Evolutionary conservation across 1,140 invertebrate genomes (phyloP).

Genomic region (Venustaconcha ellipsiformis): DNA sequence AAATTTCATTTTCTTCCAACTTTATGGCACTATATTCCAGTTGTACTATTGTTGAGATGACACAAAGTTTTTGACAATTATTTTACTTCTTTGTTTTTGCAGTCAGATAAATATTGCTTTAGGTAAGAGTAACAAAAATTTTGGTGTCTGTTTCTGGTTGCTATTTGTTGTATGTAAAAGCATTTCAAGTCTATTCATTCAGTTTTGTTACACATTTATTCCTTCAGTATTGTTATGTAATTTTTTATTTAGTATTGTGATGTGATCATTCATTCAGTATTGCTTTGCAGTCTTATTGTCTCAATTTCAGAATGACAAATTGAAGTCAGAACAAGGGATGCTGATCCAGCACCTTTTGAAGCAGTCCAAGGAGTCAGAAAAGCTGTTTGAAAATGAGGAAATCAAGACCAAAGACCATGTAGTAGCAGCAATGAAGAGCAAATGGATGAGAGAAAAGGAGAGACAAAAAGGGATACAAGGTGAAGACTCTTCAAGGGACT

Average conservation of each 20-base stretch:
- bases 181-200: not conserved
- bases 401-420: conserved; percentile 61
- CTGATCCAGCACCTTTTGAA: conserved; percentile 59
- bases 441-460: conserved; percentile 56
- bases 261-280: too few species aligned
- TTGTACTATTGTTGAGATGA: too few species aligned
- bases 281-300: conserved; percentile 8
- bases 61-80: too few species aligned
- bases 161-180: conserved; percentile 1
- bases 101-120: too few species aligned
- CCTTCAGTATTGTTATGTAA: too few species aligned
- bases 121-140: too few species aligned
- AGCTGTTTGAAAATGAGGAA: conserved; percentile 52
- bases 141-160: not conserved
- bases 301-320: conserved; percentile 58
- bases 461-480: conserved; percentile 58
- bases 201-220: not conserved
- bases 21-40: too few species aligned
- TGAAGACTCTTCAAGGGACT: conserved; percentile 9
- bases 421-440: conserved; percentile 58
- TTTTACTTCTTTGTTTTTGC: too few species aligned
- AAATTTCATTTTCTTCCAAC: too few species aligned
- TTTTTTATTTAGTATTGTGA: too few species aligned
- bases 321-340: conserved; percentile 58
- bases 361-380: conserved; percentile 59